phyloP scores from a whole-genome alignment of 1,140 invertebrate species.

The Lepidurus packardi region DNA sequence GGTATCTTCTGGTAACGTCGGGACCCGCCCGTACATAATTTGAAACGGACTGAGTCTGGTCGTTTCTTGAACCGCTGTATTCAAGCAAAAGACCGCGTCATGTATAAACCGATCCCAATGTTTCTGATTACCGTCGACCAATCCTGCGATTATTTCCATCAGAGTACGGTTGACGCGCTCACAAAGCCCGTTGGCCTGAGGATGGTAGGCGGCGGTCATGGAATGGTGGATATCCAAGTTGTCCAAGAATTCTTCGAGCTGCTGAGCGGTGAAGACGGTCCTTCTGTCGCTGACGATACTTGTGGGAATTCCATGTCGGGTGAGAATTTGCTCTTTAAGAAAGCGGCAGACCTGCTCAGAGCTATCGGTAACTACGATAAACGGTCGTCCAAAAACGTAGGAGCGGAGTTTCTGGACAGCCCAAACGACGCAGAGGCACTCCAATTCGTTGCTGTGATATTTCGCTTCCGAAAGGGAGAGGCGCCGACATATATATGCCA shows the following conservation, averaged over 20 bases:
- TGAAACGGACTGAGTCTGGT: constrained; percentile 45
- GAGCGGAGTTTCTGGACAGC: constrained; percentile 40
- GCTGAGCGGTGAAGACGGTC: constrained; percentile 32
- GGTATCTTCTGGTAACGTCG: constrained; percentile 38
- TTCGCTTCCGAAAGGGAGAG: constrained; percentile 13
- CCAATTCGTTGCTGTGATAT: constrained; percentile 45
- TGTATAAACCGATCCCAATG: too few relatives aligned
- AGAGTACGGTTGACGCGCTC: too few relatives aligned
- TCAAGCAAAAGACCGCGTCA: too few relatives aligned
- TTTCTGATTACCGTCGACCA: too few relatives aligned
- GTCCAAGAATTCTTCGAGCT: constrained; percentile 25
- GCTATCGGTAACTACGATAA: constrained; percentile 44
- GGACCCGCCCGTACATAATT: constrained; percentile 45
- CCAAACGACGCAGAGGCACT: constrained; percentile 43
- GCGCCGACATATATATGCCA: constrained; percentile 19
- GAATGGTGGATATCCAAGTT: constrained; percentile 30
- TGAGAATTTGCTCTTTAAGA: constrained; percentile 37
- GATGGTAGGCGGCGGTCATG: too few relatives aligned
- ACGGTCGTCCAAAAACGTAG: constrained; percentile 44
- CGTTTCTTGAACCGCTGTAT: constrained; percentile 42
- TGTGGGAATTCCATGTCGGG: constrained; percentile 35
- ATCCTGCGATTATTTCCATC: too few relatives aligned
- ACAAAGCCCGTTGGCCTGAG: too few relatives aligned
- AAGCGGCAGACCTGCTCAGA: constrained; percentile 38
- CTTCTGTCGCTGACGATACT: constrained; percentile 37